Evolutionary conservation across 2,797 vertebrate species (phyloP), one percentile per base, ranked within the genome.

Genomic region (Muraenolepis orangiensis): DNA sequence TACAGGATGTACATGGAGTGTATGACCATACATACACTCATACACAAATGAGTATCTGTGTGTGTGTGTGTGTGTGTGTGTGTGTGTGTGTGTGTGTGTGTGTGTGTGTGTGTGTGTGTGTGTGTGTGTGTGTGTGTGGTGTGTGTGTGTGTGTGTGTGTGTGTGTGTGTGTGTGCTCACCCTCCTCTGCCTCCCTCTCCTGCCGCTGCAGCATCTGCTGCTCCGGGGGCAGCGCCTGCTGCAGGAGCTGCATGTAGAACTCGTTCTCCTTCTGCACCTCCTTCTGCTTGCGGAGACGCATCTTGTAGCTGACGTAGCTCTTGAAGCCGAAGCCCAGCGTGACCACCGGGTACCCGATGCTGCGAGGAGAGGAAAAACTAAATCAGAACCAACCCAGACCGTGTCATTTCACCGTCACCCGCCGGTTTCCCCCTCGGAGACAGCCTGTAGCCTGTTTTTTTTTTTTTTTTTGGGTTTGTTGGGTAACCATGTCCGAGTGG

Each of bases 201-300:
- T 96, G 97, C 78, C 96, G 96, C 81, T 98, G 97, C 38, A 98
- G 92, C 96, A 98, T 97, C 91, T 99, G 97, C 72, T 99, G 98
- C 85, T 98, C 98, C 14, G 95, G 95, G 13, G 97, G 98, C 73
- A 99, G 91, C 0, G 98, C 97, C 87, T 99, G 98, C 83, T 97
- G 97, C 46, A 99, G 95, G 42, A 99, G 96, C 91, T 99, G 96
- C 96, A 98, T 98, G 91, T 99, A 99, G 92, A 98, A 99, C 76
- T 99, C 97, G 0, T 99, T 99, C 93, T 99, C 97, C 84, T 98
- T 98, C 86, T 99, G 98, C 77, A 99, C 97, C 81, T 99, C 97
- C 80, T 96, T 97, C 86, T 99, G 98, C 79, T 98, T 99, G 81
- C 97, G 94, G 88, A 99, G 89, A 14, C 98, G 94, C 95, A 99